Evolutionary conservation across 2,888 invertebrate genomes (phyloP).

Genomic region (Leptopilina syphax): DNA sequence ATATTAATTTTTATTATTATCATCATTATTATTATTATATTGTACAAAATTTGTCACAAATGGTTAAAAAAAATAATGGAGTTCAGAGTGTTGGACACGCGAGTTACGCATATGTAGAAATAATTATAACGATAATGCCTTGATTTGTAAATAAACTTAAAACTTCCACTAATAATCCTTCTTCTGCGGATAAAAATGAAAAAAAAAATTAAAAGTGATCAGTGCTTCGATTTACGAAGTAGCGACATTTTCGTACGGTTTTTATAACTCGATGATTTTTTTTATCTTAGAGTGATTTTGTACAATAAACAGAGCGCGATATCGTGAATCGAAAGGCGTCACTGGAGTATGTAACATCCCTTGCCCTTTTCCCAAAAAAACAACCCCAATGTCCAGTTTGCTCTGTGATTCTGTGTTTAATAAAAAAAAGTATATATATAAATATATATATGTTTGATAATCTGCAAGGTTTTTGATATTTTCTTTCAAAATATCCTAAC

Average conservation of each 20-base stretch:
- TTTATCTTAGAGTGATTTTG: slow-evolving; percentile 66
- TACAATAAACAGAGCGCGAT: slow-evolving; percentile 58
- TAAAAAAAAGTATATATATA: slow-evolving; percentile 67
- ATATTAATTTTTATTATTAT: slow-evolving; percentile 16
- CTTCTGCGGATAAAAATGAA: slow-evolving; percentile 55
- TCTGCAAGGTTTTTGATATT: slow-evolving; percentile 53
- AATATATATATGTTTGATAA: slow-evolving; percentile 67
- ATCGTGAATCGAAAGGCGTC: slow-evolving; percentile 54
- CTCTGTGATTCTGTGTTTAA: slow-evolving; percentile 76
- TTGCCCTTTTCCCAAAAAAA: slow-evolving; percentile 56
- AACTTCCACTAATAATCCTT: slow-evolving; percentile 69
- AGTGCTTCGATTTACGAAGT: slow-evolving; percentile 54
- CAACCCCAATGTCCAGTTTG: slow-evolving; percentile 73
- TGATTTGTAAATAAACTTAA: slow-evolving; percentile 76
- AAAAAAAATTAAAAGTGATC: slow-evolving; percentile 44
- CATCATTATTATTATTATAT: slow-evolving; percentile 51
- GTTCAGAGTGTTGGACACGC: slow-evolving; percentile 63
- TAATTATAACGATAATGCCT: slow-evolving; percentile 73
- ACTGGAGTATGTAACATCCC: slow-evolving; percentile 66
- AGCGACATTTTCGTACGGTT: slow-evolving; percentile 64
- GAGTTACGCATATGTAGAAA: slow-evolving; percentile 64
- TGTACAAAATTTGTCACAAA: slow-evolving; percentile 63
- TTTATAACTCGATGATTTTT: slow-evolving; percentile 64
- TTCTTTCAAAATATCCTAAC: slow-evolving; percentile 42
- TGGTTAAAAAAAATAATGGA: slow-evolving; percentile 56